phyloP scores from a whole-genome alignment of 2,888 invertebrate genomes.

The Heteromurus nitidus region DNA sequence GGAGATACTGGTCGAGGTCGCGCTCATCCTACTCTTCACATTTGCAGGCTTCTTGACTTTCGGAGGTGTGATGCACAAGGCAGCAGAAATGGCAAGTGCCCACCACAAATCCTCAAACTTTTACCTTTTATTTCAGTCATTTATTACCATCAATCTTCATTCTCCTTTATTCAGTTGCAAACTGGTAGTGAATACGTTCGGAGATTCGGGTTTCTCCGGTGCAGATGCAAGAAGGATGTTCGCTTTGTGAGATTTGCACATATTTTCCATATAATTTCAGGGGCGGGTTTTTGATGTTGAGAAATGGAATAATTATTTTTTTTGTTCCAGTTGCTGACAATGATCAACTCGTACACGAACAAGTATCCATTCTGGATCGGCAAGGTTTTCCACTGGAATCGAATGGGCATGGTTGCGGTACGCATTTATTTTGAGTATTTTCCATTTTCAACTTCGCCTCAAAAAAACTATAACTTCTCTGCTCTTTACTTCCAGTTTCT shows the following conservation, averaged over 20 bases:
- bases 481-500: neutral
- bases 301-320: neutral
- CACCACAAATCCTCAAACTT: too few species aligned
- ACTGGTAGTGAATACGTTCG: neutral
- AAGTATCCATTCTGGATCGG: neutral
- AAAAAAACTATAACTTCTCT: too few species aligned
- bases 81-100: neutral
- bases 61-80: neutral
- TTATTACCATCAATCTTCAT: neutral
- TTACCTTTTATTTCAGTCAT: too few species aligned
- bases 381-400: neutral
- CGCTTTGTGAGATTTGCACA: neutral
- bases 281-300: too few species aligned
- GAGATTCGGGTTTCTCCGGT: neutral
- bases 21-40: too few species aligned
- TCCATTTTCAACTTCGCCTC: neutral
- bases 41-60: too few species aligned
- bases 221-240: neutral
- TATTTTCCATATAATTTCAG: too few species aligned
- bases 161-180: neutral
- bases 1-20: too few species aligned
- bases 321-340: neutral
- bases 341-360: neutral
- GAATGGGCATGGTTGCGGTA: neutral
- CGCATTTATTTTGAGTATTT: neutral